Conservation (phyloP, 92 coral and sea anemone species). For the Porites lobata region DNA sequence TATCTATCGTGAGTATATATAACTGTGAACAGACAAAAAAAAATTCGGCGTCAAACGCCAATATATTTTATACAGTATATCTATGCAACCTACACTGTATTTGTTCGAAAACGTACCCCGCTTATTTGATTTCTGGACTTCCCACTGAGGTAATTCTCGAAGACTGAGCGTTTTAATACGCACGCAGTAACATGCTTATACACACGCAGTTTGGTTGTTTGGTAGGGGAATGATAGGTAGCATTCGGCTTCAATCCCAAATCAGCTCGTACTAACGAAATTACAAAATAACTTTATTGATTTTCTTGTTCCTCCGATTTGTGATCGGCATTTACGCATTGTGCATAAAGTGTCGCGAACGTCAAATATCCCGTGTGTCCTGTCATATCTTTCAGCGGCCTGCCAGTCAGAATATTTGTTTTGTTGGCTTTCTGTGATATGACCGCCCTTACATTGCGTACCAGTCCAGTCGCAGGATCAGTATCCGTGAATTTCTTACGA, state of each 20-base stretch:
- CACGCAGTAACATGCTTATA: too few species aligned
- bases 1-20: too few species aligned
- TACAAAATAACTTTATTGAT: not conserved
- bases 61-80: too few species aligned
- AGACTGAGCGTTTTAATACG: too few species aligned
- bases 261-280: not conserved
- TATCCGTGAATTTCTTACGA: slow-evolving; percentile 27
- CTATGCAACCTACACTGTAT: too few species aligned
- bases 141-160: too few species aligned
- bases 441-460: slow-evolving; percentile 40
- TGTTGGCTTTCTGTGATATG: slow-evolving; percentile 65
- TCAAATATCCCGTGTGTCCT: slow-evolving; percentile 97
- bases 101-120: too few species aligned
- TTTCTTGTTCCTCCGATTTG: not conserved
- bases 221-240: too few species aligned
- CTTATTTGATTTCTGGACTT: too few species aligned
- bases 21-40: too few species aligned
- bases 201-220: too few species aligned
- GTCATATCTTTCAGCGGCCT: slow-evolving; percentile 84
- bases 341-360: slow-evolving; percentile 88
- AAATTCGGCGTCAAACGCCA: too few species aligned
- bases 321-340: not conserved
- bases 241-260: not conserved
- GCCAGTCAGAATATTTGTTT: slow-evolving; percentile 77
- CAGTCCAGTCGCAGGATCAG: slow-evolving; percentile 42